These are phyloP conservation scores for Philereme transversata DNA, from an alignment of 2,888 invertebrate genomes.

Conservation along the genomic window DNA sequence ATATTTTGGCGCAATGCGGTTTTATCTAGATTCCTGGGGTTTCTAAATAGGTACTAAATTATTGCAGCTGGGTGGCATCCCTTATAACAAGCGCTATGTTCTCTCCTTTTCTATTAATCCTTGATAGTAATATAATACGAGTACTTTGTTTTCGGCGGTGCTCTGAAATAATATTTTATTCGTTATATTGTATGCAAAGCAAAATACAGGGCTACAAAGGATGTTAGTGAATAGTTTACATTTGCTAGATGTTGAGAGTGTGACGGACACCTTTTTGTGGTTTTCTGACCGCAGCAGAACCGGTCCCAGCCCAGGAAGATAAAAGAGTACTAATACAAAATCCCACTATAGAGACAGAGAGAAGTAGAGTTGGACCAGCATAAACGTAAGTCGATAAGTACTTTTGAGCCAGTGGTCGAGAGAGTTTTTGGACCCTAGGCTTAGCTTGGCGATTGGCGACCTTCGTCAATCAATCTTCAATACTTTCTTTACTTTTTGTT, in stretches of 20 bases:
- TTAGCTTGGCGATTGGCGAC: too few species aligned
- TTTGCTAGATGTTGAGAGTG: constrained; percentile 53
- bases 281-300: constrained; percentile 65
- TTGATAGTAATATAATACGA: too few species aligned
- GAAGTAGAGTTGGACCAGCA: too few species aligned
- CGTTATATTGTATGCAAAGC: neutral
- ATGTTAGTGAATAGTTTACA: constrained; percentile 36
- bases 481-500: too few species aligned
- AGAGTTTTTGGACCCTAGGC: too few species aligned
- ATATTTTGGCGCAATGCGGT: constrained; percentile 17
- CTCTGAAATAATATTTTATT: too few species aligned
- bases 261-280: constrained; percentile 62
- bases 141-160: too few species aligned
- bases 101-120: too few species aligned
- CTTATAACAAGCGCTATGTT: too few species aligned
- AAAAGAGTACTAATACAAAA: neutral
- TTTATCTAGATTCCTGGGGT: constrained; percentile 10
- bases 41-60: neutral
- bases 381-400: too few species aligned
- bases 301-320: constrained; percentile 49
- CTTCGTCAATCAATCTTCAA: too few species aligned
- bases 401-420: too few species aligned
- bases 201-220: constrained; percentile 18
- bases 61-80: neutral
- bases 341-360: neutral